phyloP scores from a whole-genome alignment of 2,113 vertebrate genomes.

The Brachirus orientalis region DNA sequence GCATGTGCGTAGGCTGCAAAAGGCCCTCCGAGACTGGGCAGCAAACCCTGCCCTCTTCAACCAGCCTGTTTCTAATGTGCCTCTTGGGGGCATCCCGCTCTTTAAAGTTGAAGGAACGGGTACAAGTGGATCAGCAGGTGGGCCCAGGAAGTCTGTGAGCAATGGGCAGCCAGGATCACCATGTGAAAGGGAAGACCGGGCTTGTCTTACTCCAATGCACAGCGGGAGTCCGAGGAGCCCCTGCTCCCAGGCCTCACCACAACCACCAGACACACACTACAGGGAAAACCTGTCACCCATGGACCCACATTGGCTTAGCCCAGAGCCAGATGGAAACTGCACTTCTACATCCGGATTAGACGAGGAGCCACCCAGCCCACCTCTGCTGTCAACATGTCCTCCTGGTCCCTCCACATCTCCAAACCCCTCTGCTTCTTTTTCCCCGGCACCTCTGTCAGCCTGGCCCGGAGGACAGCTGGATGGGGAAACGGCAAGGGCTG shows the following conservation, averaged over 20 bases:
- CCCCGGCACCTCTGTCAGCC: slow-evolving; percentile 55
- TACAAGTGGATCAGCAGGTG: slow-evolving; percentile 58
- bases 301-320: slow-evolving; percentile 89
- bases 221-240: slow-evolving; percentile 89
- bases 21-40: slow-evolving; percentile 95
- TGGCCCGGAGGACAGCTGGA: slow-evolving; percentile 86
- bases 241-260: slow-evolving; percentile 88
- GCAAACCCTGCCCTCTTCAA: slow-evolving; percentile 94
- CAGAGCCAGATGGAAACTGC: slow-evolving; percentile 85
- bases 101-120: slow-evolving; percentile 90
- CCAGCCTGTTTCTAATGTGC: slow-evolving; percentile 88
- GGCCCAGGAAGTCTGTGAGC: slow-evolving; percentile 85
- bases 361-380: slow-evolving; percentile 85
- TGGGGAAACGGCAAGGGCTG: slow-evolving; percentile 85
- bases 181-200: slow-evolving; percentile 81
- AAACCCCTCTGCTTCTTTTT: slow-evolving; percentile 77
- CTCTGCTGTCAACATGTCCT: slow-evolving; percentile 77
- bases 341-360: slow-evolving; percentile 74
- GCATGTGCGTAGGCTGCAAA: slow-evolving; percentile 96
- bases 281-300: slow-evolving; percentile 87
- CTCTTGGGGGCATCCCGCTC: slow-evolving; percentile 89
- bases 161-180: slow-evolving; percentile 89
- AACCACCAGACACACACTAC: slow-evolving; percentile 77
- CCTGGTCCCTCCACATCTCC: slow-evolving; percentile 84
- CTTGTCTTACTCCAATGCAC: slow-evolving; percentile 83